Conservation (phyloP, 2,888 invertebrate genomes). For the Eurytoma adleriae region DNA sequence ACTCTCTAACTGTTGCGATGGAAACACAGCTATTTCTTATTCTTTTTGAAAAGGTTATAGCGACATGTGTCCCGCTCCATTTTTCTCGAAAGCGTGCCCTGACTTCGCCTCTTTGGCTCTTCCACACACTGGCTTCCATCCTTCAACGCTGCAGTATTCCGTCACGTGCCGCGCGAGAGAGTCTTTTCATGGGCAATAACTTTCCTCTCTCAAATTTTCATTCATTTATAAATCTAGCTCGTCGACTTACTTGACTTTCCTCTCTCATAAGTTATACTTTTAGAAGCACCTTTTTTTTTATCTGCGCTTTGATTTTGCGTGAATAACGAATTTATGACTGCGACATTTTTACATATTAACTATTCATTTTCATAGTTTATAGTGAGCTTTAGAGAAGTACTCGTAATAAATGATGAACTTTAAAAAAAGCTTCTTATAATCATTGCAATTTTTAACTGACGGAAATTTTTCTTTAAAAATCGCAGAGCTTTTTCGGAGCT, state of each 20-base stretch:
- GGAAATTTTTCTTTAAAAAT: too few species aligned
- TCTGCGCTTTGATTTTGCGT: too few species aligned
- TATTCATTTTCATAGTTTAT: too few species aligned
- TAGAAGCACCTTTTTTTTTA: too few species aligned
- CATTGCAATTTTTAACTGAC: too few species aligned
- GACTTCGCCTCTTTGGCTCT: conserved; percentile 26
- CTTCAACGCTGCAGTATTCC: conserved; percentile 11
- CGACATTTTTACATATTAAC: too few species aligned
- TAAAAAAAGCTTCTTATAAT: too few species aligned
- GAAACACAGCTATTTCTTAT: not conserved
- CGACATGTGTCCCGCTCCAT: conserved; percentile 1
- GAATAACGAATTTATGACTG: too few species aligned
- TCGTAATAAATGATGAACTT: too few species aligned
- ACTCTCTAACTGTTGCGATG: too few species aligned
- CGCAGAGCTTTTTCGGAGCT: too few species aligned
- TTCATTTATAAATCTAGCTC: conserved; percentile 46
- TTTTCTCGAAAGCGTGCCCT: conserved; percentile 33
- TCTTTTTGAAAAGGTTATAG: not conserved
- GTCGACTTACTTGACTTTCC: not conserved
- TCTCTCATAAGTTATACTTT: not conserved
- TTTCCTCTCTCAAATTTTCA: conserved; percentile 38
- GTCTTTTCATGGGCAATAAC: conserved; percentile 42
- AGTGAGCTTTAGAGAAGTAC: too few species aligned
- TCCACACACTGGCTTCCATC: not conserved
- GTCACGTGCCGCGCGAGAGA: conserved; percentile 13